Evolutionary conservation across 2,797 vertebrate species (phyloP), one percentile per base, ranked within the genome.

Genomic region (Tarsius wallacei): DNA sequence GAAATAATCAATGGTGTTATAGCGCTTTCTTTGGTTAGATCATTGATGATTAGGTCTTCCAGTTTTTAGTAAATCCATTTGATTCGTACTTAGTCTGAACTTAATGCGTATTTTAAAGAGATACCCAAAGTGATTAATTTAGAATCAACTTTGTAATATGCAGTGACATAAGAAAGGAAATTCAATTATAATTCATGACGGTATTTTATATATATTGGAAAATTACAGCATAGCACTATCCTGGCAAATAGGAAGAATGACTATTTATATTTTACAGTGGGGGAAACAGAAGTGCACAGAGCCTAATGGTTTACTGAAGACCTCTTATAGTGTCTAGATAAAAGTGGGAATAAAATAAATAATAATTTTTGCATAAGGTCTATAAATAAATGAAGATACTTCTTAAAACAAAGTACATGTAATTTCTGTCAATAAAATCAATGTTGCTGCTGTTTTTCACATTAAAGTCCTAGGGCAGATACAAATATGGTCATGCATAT

Each of bases 51-150:
- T 70, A 83, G 49, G 70, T 77, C n/a, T 94, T 90, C 36, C 28
- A 36, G 26, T 78, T 49, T 85, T 68, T 90, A 87, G 74, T 68
- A 3, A 83, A 16, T 81, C 26, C 2, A 85, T 61, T 80, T 24
- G 13, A 87, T 49, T 95, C 16, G 64, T 68, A 78, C 90, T 77
- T 74, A 90, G 86, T 91, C 7, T 92, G 13, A 93, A 57, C 68
- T 64, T 74, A 83, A 91, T 76, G 9, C 9, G 10, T 57, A 61
- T 42, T 78, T 88, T 94, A 36, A 81, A 96, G 53, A 73, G 55
- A 36, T 11, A 24, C 1, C 28, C n/a, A 80, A 70, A 55, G 33
- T 49, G 42, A 81, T 74, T 83, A 31, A 82, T 19, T 86, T 80
- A 36, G 13, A 95, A 86, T 57, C 31, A 28, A 17, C 6, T 86